These are phyloP conservation scores for Limnephilus marmoratus DNA, from an alignment of 2,888 invertebrate species.

Conservation along the genomic window DNA sequence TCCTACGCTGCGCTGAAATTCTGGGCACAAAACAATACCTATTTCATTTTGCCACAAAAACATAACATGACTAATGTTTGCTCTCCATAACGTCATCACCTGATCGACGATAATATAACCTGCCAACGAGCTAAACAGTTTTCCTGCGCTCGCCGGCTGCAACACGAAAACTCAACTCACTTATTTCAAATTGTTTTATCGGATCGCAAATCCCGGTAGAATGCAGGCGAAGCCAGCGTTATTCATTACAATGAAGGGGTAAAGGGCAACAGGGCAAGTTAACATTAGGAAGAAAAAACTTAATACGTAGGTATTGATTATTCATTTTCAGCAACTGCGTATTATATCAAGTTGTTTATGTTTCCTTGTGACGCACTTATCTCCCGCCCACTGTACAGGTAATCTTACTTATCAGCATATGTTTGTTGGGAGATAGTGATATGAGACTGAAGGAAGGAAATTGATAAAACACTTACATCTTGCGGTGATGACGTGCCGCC, in stretches of 20 bases:
- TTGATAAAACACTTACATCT: constrained; percentile 43
- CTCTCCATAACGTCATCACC: constrained; percentile 49
- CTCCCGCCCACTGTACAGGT: constrained; percentile 29
- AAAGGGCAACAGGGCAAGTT: neutral
- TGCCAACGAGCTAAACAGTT: neutral
- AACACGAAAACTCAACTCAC: neutral
- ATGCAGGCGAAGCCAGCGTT: neutral
- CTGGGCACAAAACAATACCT: constrained; percentile 46
- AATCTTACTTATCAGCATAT: neutral
- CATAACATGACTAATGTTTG: constrained; percentile 53
- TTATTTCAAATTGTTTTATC: neutral
- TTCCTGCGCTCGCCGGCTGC: neutral
- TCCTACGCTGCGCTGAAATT: constrained; percentile 17
- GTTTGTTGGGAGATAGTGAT: neutral
- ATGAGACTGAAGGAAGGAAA: neutral
- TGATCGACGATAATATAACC: neutral
- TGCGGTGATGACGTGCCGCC: constrained; percentile 34
- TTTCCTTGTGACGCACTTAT: constrained; percentile 33
- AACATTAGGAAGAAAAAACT: neutral
- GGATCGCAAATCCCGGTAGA: neutral
- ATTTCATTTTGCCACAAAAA: constrained; percentile 47
- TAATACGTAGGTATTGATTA: constrained; percentile 23
- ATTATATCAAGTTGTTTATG: constrained; percentile 43
- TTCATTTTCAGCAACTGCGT: constrained; percentile 33
- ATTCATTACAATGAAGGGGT: neutral